Conservation (phyloP, 2,113 vertebrate genomes). For the Procapra przewalskii region DNA sequence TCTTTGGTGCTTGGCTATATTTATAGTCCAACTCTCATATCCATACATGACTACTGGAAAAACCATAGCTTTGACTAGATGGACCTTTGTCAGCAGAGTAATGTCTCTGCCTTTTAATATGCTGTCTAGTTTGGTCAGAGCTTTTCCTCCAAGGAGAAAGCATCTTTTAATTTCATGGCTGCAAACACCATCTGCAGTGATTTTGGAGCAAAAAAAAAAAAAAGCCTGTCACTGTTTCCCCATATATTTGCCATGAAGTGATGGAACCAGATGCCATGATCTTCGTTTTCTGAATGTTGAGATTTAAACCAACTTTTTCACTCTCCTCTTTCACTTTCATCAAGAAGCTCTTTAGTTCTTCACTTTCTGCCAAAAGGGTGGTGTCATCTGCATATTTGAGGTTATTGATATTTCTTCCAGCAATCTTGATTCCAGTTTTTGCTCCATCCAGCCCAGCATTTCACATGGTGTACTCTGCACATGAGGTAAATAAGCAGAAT, state of each 20-base stretch:
- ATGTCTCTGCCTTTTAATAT: neutral
- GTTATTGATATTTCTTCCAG: neutral
- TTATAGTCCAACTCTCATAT: neutral
- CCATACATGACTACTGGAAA: neutral
- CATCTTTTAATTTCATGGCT: neutral
- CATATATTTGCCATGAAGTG: too few species aligned
- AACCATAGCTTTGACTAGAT: neutral
- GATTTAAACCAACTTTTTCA: too few species aligned
- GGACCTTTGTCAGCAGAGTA: neutral
- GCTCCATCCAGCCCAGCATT: neutral
- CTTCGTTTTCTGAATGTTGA: too few species aligned
- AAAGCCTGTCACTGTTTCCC: neutral
- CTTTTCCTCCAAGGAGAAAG: neutral
- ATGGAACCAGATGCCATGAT: too few species aligned
- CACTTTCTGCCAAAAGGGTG: neutral
- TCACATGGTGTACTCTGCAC: neutral
- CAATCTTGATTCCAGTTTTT: neutral
- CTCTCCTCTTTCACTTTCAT: neutral
- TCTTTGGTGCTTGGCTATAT: neutral
- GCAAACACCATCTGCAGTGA: neutral
- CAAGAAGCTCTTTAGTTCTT: neutral
- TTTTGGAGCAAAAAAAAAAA: neutral
- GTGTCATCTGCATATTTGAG: neutral
- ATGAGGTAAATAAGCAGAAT: neutral
- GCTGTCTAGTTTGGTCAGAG: neutral